Percentiles rank a stretch among this genome's conserved stretches.
These are phyloP conservation scores for Alligator mississippiensis DNA, from an alignment of 2,113 vertebrate genomes.

Conservation along the genomic window DNA sequence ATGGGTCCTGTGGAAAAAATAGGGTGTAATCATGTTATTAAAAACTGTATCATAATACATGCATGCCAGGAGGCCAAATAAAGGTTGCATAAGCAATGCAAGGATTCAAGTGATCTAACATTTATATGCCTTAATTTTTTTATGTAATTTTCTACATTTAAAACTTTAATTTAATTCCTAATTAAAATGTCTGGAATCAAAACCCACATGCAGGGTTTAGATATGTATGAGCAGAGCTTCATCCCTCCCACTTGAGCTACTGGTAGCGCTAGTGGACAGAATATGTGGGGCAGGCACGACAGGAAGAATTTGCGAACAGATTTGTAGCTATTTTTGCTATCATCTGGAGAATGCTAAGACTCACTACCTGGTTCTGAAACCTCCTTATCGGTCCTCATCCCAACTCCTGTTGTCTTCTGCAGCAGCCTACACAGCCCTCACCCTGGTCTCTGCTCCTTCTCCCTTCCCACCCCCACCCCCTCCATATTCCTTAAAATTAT, in stretches of 20 bases:
- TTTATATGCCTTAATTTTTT: background rate
- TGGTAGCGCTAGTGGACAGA: background rate
- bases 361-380: background rate
- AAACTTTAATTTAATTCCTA: background rate
- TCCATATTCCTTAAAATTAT: background rate
- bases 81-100: slow-evolving; percentile 63
- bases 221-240: background rate
- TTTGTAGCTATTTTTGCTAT: background rate
- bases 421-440: background rate
- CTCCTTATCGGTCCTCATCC: background rate
- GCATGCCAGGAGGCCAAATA: slow-evolving; percentile 56
- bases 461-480: fast-evolving
- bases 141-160: background rate
- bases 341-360: background rate
- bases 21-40: slow-evolving; percentile 62
- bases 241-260: background rate
- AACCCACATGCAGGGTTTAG: background rate
- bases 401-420: background rate
- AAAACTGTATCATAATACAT: slow-evolving; percentile 43
- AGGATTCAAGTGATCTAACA: background rate
- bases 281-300: background rate
- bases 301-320: background rate
- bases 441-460: background rate
- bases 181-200: background rate
- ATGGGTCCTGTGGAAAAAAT: slow-evolving; percentile 72